Conservation (phyloP, 2,888 invertebrate species). For the Drosophila helvetica region DNA sequence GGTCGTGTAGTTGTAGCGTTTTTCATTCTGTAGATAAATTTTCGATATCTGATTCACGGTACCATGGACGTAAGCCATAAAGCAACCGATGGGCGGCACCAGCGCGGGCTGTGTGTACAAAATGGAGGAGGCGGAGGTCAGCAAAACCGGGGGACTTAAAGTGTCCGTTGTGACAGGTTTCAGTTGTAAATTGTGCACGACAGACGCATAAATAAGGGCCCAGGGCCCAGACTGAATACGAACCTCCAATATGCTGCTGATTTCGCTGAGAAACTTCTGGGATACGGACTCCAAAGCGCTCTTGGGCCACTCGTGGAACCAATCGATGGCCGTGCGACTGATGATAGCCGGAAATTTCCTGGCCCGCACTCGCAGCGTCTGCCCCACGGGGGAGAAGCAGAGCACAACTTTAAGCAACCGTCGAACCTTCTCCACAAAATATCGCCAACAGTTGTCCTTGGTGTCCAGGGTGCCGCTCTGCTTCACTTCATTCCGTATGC, state of each 20-base stretch:
- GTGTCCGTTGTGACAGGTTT: slow-evolving; percentile 55
- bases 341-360: slow-evolving; percentile 97
- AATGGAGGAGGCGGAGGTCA: slow-evolving; percentile 7
- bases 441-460: slow-evolving; percentile 97
- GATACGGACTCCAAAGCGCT: slow-evolving; percentile 96
- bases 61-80: slow-evolving; percentile 96
- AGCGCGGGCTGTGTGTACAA: slow-evolving; percentile 84
- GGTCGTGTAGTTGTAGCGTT: slow-evolving; percentile 97
- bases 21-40: slow-evolving; percentile 92
- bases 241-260: slow-evolving; percentile 90
- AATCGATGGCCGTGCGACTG: slow-evolving; percentile 96
- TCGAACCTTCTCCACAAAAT: slow-evolving; percentile 95
- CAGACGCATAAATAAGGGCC: slow-evolving; percentile 41
- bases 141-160: slow-evolving; percentile 24
- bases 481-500: slow-evolving; percentile 92
- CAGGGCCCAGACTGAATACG: slow-evolving; percentile 51
- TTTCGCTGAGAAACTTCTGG: slow-evolving; percentile 91
- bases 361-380: slow-evolving; percentile 92
- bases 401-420: slow-evolving; percentile 91
- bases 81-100: slow-evolving; percentile 90
- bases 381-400: slow-evolving; percentile 98
- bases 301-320: slow-evolving; percentile 99
- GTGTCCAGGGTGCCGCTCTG: slow-evolving; percentile 92
- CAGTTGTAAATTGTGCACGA: slow-evolving; percentile 56
- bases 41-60: slow-evolving; percentile 95